These are phyloP conservation scores for Drosophila kohkoa DNA, from an alignment of 1,140 invertebrate species.

Conservation along the genomic window DNA sequence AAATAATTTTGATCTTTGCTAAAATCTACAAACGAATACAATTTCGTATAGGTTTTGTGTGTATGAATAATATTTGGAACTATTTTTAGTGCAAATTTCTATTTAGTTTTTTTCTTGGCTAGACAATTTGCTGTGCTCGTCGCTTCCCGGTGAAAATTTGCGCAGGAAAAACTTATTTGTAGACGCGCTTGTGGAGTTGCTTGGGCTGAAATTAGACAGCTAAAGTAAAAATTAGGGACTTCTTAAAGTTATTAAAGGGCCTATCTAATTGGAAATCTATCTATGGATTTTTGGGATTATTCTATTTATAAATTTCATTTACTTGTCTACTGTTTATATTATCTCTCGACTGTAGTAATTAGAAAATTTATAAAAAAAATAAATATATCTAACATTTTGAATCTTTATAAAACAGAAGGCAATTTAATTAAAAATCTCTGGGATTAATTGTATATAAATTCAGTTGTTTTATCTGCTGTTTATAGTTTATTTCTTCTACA, in stretches of 20 bases:
- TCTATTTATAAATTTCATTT: no score
- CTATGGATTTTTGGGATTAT: background rate
- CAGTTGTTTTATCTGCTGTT: no score
- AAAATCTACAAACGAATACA: conserved; percentile 7
- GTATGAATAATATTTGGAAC: conserved; percentile 78
- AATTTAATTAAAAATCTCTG: no score
- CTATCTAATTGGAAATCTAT: background rate
- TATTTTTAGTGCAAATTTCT: conserved; percentile 70
- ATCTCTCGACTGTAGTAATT: no score
- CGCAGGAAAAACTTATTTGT: conserved; percentile 17
- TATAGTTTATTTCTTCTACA: no score
- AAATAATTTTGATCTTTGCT: conserved; percentile 21
- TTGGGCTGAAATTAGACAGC: background rate
- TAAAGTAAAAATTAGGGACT: background rate
- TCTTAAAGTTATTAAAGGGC: background rate
- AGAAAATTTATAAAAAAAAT: no score
- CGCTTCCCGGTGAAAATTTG: conserved; percentile 44
- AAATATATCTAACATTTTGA: no score
- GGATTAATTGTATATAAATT: no score
- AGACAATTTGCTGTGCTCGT: conserved; percentile 50
- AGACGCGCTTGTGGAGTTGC: conserved; percentile 13
- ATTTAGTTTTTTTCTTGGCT: conserved; percentile 30
- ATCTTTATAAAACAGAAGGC: no score
- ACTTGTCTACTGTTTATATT: no score
- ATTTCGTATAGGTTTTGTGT: conserved; percentile 49